Base-by-base conservation (phyloP, 2,888 invertebrate species). In the Leptopilina myrica region DNA sequence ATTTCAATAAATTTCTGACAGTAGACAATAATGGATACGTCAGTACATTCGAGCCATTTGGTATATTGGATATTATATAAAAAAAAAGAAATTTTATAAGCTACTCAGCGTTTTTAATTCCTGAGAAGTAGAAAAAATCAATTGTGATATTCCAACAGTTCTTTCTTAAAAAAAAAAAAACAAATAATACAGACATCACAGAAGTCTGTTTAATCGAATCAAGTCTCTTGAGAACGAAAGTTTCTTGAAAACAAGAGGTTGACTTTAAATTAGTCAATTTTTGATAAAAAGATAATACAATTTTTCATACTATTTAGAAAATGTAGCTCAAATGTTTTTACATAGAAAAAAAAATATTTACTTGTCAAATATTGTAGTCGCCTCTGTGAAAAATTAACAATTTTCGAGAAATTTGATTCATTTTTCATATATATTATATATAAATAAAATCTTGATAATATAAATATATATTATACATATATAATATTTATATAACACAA, bases 1-100 rank as follows among this genome's bases (percentile, higher is more conserved):
- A 91, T 83, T 92, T 91, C 80, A 86, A 85, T 15, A 90, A 90
- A 83, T 91, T 90, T 81, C 79, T 92, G n/a, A 89, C 88, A 26
- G 86, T 90, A 26, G 91, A 91, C 56, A 88, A 88, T 69, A 87
- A 90, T 66, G 91, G 91, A 5, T 87, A 87, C 33, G 86, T 91
- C 33, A 89, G 84, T 80, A 89, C 86, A 5, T 89, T 89, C 49
- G 84, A 84, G 7, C 78, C 89, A 69, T 85, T 88, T 80, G 85
- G 83, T 7, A 64, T 59, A 12, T 69, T 69, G 69, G 69, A 69
- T 69, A 53, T 69, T 69, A 26, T 69, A 9, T 69, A 69, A 49
- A 53, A 65, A 20, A 40, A 69, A 49, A 49, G 12, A 49, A 49
- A 49, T 26, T 53, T 69, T 53, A 20, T 69, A 69, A 49, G 14